phyloP scores from a whole-genome alignment of 2,113 vertebrate genomes.

The Ptilonorhynchus violaceus region DNA sequence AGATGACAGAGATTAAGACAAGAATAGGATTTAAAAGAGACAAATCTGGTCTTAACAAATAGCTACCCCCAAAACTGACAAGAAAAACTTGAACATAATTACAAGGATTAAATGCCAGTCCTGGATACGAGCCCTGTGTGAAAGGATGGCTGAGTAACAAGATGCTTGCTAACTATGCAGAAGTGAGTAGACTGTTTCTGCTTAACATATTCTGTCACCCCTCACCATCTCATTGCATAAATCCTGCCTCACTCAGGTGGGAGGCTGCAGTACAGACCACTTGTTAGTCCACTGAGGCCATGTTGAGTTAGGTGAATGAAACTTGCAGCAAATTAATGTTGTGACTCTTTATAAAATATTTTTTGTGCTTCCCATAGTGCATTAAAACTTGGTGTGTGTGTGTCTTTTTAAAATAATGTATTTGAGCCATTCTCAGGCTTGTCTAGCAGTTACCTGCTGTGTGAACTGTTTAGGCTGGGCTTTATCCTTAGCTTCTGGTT shows the following conservation, averaged over 20 bases:
- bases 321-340: not conserved
- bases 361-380: not conserved
- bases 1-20: not conserved
- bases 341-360: not conserved
- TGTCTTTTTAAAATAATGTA: accelerated
- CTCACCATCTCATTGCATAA: not conserved
- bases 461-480: not conserved
- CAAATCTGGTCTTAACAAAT: not conserved
- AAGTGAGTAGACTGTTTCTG: not conserved
- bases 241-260: not conserved
- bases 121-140: not conserved
- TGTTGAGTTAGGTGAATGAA: not conserved
- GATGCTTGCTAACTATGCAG: not conserved
- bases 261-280: not conserved
- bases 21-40: not conserved
- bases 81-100: not conserved
- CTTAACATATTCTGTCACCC: not conserved
- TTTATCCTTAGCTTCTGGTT: not conserved
- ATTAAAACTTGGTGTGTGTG: not conserved
- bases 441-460: not conserved
- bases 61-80: not conserved
- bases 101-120: not conserved
- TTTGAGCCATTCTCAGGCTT: not conserved
- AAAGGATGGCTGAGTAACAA: not conserved
- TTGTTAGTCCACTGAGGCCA: not conserved